Evolutionary conservation across 2,113 vertebrate genomes (phyloP).

Genomic region (Thymallus thymallus): DNA sequence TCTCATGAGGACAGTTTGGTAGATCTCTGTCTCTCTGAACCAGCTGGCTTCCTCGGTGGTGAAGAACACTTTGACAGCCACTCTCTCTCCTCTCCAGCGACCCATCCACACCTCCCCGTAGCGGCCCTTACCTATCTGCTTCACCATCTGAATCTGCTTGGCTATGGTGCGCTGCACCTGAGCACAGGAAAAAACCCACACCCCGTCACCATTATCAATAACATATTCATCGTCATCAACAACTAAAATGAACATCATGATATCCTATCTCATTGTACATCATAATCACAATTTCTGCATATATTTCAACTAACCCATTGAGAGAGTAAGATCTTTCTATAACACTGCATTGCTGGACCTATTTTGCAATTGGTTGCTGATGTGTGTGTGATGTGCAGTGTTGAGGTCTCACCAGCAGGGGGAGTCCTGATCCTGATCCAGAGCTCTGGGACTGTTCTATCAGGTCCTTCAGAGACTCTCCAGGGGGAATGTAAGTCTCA

Average conservation of each 20-base stretch:
- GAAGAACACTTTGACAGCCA: conserved; percentile 97
- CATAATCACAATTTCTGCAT: neutral
- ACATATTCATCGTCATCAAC: neutral
- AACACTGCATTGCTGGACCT: neutral
- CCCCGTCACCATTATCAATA: too few species aligned
- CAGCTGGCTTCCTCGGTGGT: conserved; percentile 98
- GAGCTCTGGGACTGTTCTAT: conserved; percentile 96
- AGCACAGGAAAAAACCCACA: neutral
- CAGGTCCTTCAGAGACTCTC: conserved; percentile 92
- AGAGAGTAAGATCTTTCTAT: too few species aligned
- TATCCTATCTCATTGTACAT: neutral
- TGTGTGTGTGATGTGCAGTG: conserved; percentile 25
- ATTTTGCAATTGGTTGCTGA: neutral
- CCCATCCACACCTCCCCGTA: conserved; percentile 99
- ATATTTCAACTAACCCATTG: neutral
- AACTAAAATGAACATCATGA: neutral
- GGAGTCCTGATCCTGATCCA: conserved; percentile 96
- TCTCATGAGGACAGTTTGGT: conserved; percentile 98
- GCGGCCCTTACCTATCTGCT: conserved; percentile 97
- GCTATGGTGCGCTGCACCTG: conserved; percentile 98
- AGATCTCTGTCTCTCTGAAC: conserved; percentile 98
- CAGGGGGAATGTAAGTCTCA: conserved; percentile 88
- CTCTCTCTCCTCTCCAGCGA: conserved; percentile 92
- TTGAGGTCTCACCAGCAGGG: conserved; percentile 87
- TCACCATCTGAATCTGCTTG: conserved; percentile 99